Percentiles rank a stretch among this genome's conserved stretches.
phyloP scores from a whole-genome alignment of 1,140 invertebrate genomes.

The Papilio glaucus region DNA sequence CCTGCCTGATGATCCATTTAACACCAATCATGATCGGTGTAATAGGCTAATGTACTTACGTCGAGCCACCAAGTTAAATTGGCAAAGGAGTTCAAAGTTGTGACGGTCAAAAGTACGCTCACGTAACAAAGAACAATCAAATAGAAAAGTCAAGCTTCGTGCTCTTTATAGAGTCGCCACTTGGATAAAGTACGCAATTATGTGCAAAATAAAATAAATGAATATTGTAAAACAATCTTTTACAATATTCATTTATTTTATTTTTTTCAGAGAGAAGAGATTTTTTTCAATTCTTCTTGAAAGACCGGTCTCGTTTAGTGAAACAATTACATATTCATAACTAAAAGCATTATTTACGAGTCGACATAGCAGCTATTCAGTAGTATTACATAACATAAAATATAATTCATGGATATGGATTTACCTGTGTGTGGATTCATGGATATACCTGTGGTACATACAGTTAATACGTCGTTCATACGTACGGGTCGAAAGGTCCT shows the following conservation, averaged over 20 bases:
- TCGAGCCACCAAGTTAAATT: slow-evolving; percentile 13
- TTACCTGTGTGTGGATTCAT: no score
- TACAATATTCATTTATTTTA: not conserved
- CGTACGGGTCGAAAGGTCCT: no score
- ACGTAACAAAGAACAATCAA: slow-evolving; percentile 19
- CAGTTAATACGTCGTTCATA: no score
- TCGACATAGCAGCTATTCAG: no score
- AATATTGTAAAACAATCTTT: not conserved
- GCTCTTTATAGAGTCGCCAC: slow-evolving; percentile 7
- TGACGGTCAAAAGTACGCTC: slow-evolving; percentile 2
- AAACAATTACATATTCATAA: no score
- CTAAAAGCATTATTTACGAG: no score
- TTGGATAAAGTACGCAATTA: not conserved
- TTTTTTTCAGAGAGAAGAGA: not conserved
- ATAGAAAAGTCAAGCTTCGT: not conserved
- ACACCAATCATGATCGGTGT: slow-evolving; percentile 12
- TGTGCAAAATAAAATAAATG: not conserved
- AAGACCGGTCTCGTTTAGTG: no score
- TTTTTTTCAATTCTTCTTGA: no score
- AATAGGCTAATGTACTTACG: slow-evolving; percentile 7
- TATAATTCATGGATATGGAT: no score
- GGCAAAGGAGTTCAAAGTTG: slow-evolving; percentile 3
- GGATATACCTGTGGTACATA: no score
- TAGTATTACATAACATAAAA: no score
- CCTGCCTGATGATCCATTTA: not conserved